These are phyloP conservation scores for Drosophila sordidapex DNA, from an alignment of 2,888 invertebrate species.

Conservation along the genomic window DNA sequence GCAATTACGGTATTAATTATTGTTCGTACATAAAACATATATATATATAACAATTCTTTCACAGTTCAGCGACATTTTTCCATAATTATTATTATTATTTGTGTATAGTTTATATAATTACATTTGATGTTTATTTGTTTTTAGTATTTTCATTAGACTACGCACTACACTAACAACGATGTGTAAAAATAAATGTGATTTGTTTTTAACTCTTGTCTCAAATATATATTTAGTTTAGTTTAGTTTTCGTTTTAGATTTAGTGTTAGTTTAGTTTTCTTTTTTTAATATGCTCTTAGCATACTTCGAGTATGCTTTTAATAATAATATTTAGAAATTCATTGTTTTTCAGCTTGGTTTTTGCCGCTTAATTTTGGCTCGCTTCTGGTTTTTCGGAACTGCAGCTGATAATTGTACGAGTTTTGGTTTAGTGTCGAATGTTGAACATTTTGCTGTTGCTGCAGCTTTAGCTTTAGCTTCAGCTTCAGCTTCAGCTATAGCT, in stretches of 20 bases:
- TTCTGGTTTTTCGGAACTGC: conserved; percentile 39
- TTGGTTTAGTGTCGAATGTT: conserved; percentile 47
- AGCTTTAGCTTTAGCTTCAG: background rate
- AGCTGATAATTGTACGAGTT: conserved; percentile 35
- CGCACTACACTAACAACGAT: conserved; percentile 77
- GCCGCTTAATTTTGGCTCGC: conserved; percentile 22
- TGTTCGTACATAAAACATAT: conserved; percentile 73
- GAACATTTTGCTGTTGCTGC: conserved; percentile 56
- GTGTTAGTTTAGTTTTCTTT: conserved; percentile 14
- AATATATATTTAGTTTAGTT: conserved; percentile 21
- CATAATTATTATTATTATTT: conserved; percentile 21
- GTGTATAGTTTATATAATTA: conserved; percentile 60
- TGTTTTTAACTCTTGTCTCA: conserved; percentile 36
- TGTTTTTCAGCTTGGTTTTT: conserved; percentile 23
- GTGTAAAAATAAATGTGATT: conserved; percentile 79
- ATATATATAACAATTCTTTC: conserved; percentile 74
- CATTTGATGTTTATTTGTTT: conserved; percentile 48
- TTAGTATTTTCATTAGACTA: conserved; percentile 57
- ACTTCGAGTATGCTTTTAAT: conserved; percentile 47
- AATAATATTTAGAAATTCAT: conserved; percentile 28
- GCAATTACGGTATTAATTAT: conserved; percentile 43
- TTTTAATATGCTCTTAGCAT: conserved; percentile 41
- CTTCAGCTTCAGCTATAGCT: background rate
- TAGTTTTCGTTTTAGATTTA: background rate
- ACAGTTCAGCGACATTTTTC: conserved; percentile 71